Conservation (phyloP, 2,888 invertebrate genomes). For the Aphidoletes aphidimyza region DNA sequence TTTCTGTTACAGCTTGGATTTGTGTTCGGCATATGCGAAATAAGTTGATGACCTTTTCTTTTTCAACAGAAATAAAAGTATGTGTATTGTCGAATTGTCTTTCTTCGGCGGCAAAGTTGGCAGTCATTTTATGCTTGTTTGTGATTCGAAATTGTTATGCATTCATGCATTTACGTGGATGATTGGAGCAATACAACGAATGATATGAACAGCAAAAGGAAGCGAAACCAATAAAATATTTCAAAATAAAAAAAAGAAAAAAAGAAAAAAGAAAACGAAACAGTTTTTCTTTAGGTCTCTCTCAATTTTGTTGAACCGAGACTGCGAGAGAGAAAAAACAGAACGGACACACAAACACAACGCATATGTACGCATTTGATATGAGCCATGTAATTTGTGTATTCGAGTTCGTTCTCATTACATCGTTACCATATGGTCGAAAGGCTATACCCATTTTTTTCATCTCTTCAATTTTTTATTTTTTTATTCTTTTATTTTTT, state of each 20-base stretch:
- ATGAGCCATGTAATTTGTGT: not conserved
- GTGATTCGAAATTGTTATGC: not conserved
- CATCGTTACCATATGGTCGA: slow-evolving; percentile 43
- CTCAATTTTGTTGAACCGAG: not conserved
- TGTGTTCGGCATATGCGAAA: not conserved
- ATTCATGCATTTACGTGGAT: not conserved
- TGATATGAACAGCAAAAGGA: not conserved
- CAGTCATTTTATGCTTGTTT: too few species aligned
- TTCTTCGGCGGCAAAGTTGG: not conserved
- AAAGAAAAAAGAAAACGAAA: not conserved
- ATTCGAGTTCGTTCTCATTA: not conserved
- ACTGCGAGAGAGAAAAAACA: too few species aligned
- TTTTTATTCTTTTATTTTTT: not conserved
- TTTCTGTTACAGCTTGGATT: too few species aligned
- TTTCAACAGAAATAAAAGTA: not conserved
- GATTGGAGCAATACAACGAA: not conserved
- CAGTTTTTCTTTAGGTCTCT: not conserved
- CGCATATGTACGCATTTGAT: too few species aligned
- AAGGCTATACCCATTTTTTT: not conserved
- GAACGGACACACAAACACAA: too few species aligned
- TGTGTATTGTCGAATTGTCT: not conserved
- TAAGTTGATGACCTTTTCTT: slow-evolving; percentile 5
- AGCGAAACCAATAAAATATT: not conserved
- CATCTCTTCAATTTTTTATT: too few species aligned
- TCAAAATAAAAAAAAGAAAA: too few species aligned